Conservation (phyloP, 2,113 vertebrate genomes). For the Thamnaconus septentrionalis region DNA sequence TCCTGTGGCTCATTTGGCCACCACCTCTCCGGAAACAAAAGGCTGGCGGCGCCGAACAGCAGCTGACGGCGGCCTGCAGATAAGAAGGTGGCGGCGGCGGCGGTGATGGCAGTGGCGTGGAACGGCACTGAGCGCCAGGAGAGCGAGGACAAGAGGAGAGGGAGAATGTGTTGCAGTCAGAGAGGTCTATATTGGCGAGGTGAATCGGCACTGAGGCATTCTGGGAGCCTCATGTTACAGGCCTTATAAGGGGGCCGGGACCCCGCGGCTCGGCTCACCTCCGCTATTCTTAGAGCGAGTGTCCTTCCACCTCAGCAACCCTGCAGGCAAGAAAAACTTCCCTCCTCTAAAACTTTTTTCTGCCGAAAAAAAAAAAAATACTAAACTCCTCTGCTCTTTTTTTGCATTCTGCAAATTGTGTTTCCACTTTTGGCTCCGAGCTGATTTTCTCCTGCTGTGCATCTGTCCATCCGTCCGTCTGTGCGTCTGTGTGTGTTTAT, state of each 20-base stretch:
- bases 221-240: slow-evolving; percentile 70
- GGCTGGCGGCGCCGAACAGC: not conserved
- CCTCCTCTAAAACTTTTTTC: slow-evolving; percentile 10
- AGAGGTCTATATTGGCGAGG: slow-evolving; percentile 72
- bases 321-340: slow-evolving; percentile 52
- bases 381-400: too few species aligned
- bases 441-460: slow-evolving; percentile 3
- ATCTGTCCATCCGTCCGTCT: slow-evolving; percentile 11
- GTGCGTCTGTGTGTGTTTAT: slow-evolving; percentile 11
- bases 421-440: too few species aligned
- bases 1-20: not conserved
- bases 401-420: too few species aligned
- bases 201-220: slow-evolving; percentile 70
- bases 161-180: slow-evolving; percentile 74
- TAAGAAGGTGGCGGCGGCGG: slow-evolving; percentile 38
- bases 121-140: slow-evolving; percentile 8
- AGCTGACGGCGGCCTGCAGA: slow-evolving; percentile 2
- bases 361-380: too few species aligned
- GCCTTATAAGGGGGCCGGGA: slow-evolving; percentile 70
- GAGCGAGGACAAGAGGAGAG: slow-evolving; percentile 49
- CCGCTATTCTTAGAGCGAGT: slow-evolving; percentile 71
- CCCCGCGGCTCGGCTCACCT: slow-evolving; percentile 50
- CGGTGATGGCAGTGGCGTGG: not conserved
- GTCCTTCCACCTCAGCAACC: slow-evolving; percentile 55
- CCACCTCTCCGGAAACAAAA: not conserved